Evolutionary conservation across 2,113 vertebrate genomes (phyloP).

Genomic region (Apodemus speciosus): DNA sequence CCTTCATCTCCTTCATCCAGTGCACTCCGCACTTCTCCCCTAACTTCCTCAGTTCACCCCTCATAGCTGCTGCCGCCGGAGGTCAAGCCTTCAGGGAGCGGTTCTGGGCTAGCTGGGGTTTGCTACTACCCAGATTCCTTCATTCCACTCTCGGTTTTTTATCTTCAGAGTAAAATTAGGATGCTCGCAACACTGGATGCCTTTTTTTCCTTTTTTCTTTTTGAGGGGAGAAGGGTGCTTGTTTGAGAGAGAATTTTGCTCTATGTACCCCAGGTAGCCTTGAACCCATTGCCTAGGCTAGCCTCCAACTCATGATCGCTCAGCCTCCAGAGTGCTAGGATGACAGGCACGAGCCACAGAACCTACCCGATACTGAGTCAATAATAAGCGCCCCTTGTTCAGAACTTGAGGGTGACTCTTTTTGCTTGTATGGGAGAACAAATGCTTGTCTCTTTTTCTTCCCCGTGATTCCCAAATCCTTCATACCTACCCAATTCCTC

Average conservation of each 20-base stretch:
- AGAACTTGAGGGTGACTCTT: neutral
- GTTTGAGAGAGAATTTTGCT: neutral
- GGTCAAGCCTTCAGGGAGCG: neutral
- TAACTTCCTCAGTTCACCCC: neutral
- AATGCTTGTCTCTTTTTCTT: neutral
- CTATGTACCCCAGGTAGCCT: neutral
- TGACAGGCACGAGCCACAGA: neutral
- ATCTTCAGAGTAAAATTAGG: constrained; percentile 14
- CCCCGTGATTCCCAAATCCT: neutral
- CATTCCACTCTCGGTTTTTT: neutral
- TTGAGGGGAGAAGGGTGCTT: neutral
- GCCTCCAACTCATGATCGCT: neutral
- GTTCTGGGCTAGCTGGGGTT: neutral
- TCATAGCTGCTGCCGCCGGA: neutral
- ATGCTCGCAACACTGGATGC: neutral
- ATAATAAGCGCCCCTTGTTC: neutral
- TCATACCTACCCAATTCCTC: neutral
- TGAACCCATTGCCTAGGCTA: neutral
- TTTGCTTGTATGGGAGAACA: neutral
- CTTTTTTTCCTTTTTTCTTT: neutral
- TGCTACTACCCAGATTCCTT: neutral
- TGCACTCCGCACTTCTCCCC: constrained; percentile 17
- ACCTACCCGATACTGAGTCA: neutral
- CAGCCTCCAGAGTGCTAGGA: neutral
- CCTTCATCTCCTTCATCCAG: too few species aligned